Conservation (phyloP, 2,888 invertebrate genomes). For the Gnatocerus cornutus region DNA sequence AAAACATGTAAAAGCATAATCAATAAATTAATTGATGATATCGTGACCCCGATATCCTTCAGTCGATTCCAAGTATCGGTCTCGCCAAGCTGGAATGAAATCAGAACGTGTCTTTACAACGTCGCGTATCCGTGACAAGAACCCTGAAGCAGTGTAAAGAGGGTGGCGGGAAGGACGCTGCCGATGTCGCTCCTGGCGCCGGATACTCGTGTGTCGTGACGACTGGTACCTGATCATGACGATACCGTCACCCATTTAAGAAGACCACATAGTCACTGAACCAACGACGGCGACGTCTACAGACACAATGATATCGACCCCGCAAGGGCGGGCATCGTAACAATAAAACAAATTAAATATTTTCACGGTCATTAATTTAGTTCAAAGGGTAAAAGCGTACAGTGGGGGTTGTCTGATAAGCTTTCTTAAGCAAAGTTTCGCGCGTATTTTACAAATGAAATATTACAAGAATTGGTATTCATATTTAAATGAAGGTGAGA, state of each 20-base stretch:
- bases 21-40: too few relatives aligned
- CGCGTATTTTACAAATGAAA: constrained; percentile 7
- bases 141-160: constrained; percentile 47
- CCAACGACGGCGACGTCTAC: constrained; percentile 8
- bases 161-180: constrained; percentile 57
- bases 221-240: constrained; percentile 53
- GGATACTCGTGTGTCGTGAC: constrained; percentile 56
- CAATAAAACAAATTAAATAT: constrained; percentile 31
- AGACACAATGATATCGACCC: constrained; percentile 24
- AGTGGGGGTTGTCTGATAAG: background rate
- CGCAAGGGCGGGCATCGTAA: constrained; percentile 15
- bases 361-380: constrained; percentile 33
- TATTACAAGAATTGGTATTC: background rate
- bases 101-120: constrained; percentile 17
- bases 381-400: constrained; percentile 7
- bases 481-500: constrained; percentile 6
- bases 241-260: constrained; percentile 49
- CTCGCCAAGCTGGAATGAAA: background rate
- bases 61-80: background rate
- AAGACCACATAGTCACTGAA: constrained; percentile 38
- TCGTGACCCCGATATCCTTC: too few relatives aligned
- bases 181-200: constrained; percentile 58
- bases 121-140: constrained; percentile 45
- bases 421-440: constrained; percentile 12
- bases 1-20: too few relatives aligned